Conservation (phyloP, 2,113 vertebrate species). For the Labeo catla region DNA sequence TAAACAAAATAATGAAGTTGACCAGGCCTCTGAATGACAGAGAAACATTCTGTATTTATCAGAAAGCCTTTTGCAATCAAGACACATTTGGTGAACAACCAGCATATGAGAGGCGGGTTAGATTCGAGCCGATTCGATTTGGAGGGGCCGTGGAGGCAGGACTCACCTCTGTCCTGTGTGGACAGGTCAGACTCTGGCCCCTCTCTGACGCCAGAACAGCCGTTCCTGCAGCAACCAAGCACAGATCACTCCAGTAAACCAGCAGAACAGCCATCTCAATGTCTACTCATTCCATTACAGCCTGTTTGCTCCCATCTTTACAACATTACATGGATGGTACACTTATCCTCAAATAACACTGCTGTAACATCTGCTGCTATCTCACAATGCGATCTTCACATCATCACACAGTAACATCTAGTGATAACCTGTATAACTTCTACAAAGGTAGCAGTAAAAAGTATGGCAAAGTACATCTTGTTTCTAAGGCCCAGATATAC, state of each 20-base stretch:
- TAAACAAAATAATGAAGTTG: not conserved
- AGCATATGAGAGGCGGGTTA: not conserved
- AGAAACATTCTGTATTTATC: not conserved
- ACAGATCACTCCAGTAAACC: slow-evolving; percentile 67
- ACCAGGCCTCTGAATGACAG: not conserved
- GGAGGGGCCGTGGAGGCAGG: slow-evolving; percentile 61
- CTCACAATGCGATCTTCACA: not conserved
- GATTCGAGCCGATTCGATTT: slow-evolving; percentile 27
- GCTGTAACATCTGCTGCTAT: not conserved
- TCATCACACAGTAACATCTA: not conserved
- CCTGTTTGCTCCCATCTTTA: not conserved
- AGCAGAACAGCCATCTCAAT: not conserved
- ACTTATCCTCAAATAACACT: not conserved
- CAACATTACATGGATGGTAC: not conserved
- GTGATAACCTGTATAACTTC: not conserved
- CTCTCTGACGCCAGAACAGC: slow-evolving; percentile 63
- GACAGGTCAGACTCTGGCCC: slow-evolving; percentile 62
- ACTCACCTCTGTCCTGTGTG: slow-evolving; percentile 76
- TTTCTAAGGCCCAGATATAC: not conserved
- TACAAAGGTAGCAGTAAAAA: not conserved
- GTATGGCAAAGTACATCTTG: not conserved
- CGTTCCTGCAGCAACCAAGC: slow-evolving; percentile 74
- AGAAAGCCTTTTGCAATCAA: not conserved
- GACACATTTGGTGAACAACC: not conserved
- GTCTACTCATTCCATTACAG: not conserved